Conservation (phyloP, 2,113 vertebrate genomes). For the Phrynosoma platyrhinos region DNA sequence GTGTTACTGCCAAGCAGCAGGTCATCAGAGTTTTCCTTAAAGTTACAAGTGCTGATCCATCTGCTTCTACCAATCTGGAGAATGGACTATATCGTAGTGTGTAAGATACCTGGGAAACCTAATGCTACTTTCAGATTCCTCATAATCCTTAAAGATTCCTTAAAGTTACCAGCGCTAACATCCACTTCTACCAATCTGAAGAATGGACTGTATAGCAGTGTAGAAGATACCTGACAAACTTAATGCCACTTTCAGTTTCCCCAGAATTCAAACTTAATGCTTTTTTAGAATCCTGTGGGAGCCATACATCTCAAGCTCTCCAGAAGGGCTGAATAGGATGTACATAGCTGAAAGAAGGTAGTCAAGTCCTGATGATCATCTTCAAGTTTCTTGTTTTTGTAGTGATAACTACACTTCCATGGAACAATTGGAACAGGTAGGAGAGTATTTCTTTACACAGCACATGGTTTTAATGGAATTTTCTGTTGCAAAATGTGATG, state of each 20-base stretch:
- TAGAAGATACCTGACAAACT: not conserved
- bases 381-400: not conserved
- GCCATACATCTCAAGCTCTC: not conserved
- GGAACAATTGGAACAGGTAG: not conserved
- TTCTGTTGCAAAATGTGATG: too few species aligned
- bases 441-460: not conserved
- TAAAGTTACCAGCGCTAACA: not conserved
- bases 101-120: not conserved
- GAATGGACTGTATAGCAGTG: not conserved
- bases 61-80: not conserved
- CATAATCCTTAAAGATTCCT: too few species aligned
- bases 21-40: not conserved
- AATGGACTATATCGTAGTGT: not conserved
- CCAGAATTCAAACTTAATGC: not conserved
- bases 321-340: not conserved
- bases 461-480: not conserved
- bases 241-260: not conserved
- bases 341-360: not conserved
- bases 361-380: not conserved
- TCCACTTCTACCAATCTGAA: not conserved
- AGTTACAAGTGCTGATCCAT: not conserved
- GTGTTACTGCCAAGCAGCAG: not conserved
- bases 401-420: not conserved
- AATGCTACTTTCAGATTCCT: not conserved
- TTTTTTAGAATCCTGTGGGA: not conserved